phyloP scores from a whole-genome alignment of 2,113 vertebrate genomes.

The Tympanuchus pallidicinctus region DNA sequence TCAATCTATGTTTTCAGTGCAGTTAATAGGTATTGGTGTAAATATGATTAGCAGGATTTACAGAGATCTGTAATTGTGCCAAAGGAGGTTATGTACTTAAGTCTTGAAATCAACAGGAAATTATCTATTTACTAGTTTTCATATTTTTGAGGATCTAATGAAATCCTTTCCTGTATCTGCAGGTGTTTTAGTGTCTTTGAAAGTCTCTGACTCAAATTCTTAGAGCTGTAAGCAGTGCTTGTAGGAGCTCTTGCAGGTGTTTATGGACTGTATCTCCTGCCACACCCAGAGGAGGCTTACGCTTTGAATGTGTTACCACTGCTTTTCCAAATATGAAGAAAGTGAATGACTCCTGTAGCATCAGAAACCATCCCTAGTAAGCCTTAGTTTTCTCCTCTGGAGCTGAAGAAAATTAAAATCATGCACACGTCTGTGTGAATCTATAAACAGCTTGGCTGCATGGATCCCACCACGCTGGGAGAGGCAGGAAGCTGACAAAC shows the following conservation, averaged over 20 bases:
- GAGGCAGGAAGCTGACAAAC: conserved; percentile 60
- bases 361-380: conserved; percentile 47
- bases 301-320: not conserved
- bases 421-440: conserved; percentile 29
- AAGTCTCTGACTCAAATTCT: not conserved
- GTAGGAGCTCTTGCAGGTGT: not conserved
- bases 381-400: not conserved
- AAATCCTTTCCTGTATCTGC: not conserved
- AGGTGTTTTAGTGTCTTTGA: not conserved
- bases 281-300: not conserved
- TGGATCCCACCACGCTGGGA: conserved; percentile 33
- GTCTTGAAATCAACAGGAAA: not conserved
- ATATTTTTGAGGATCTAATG: not conserved
- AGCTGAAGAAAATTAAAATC: conserved; percentile 61
- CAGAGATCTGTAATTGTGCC: not conserved
- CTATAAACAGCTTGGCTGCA: conserved; percentile 54
- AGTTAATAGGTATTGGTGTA: not conserved
- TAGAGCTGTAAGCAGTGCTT: not conserved
- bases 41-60: not conserved
- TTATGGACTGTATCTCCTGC: not conserved
- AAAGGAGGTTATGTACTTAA: not conserved
- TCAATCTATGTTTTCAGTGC: not conserved
- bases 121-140: rapidly evolving
- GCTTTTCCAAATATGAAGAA: conserved; percentile 13
- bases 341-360: conserved; percentile 6